These are phyloP conservation scores for Dolichotis patagonum DNA, from an alignment of 2,113 vertebrate species.

Conservation along the genomic window DNA sequence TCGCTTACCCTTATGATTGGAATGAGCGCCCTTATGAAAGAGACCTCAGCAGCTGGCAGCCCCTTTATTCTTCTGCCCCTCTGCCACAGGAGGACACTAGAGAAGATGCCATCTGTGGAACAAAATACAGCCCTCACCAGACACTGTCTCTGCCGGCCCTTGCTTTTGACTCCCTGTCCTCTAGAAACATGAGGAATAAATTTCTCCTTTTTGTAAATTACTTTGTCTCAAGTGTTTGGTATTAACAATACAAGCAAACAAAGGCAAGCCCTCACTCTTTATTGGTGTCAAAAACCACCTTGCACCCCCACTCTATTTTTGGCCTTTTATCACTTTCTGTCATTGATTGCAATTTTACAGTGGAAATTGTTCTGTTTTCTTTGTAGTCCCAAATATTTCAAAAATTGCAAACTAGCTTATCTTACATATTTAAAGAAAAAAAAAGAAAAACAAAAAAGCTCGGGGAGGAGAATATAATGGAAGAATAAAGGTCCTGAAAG, in stretches of 20 bases:
- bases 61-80: background rate
- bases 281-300: slow-evolving; percentile 41
- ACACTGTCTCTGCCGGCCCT: background rate
- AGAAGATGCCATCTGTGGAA: background rate
- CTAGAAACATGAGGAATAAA: background rate
- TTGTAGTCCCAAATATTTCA: slow-evolving; percentile 10
- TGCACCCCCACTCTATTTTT: background rate
- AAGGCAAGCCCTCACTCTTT: background rate
- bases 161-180: background rate
- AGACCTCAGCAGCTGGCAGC: background rate
- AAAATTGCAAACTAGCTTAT: background rate
- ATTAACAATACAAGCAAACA: background rate
- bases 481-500: background rate
- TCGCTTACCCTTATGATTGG: background rate
- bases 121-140: background rate
- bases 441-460: background rate
- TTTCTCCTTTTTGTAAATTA: background rate
- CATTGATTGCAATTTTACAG: slow-evolving; percentile 58
- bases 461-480: background rate
- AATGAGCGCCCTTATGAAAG: background rate
- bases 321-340: slow-evolving; percentile 20
- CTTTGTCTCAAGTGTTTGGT: background rate
- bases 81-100: background rate
- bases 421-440: background rate
- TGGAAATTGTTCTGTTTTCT: slow-evolving; percentile 58